Base-by-base conservation (phyloP, 2,888 invertebrate genomes). In the Reticulitermes lucifugus region DNA sequence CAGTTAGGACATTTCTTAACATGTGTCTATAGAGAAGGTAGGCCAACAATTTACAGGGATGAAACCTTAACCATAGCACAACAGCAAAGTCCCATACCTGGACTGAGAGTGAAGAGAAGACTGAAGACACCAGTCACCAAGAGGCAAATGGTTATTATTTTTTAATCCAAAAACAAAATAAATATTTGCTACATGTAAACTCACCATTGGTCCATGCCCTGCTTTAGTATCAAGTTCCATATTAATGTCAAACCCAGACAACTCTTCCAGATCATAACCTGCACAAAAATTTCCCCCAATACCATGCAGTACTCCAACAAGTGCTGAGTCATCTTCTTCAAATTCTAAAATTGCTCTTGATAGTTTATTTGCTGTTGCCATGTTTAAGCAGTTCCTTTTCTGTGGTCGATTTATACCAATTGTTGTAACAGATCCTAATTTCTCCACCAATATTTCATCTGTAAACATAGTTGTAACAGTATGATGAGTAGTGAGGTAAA, bases 231-330 rank as follows among this genome's bases (percentile, higher is more conserved):
- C 18, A 25, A 51, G 51, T 21, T 60, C 18, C 25, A 77, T 5
- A n/a, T 46, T 70, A 21, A 21, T 75, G 25, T 41, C 75, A 43
- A 46, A 41, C 35, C 84, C 70, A 87, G 94, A 91, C 84, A 98
- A 91, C 89, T 98, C 96, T 83, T 95, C 92, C 83, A 98, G 92
- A 91, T 99, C 98, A 90, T 95, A 97, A 0, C 99, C 99, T 4
- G 98, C 94, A 90, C 98, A 98, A 91, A 99, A 99, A 85, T 95
- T 96, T 0, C 98, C 98, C n/a, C 98, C 98, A 89, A 94, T 94
- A 12, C 99, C 99, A 90, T 98, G 94, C 3, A 99, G 91, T 2
- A 99, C 95, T 12, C 96, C 96, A 7, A 96, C 95, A 87, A 92
- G 91, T 0, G 95, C 92, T 0, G 93, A 91, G 0, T 93, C 91